Percentiles rank a stretch among this genome's conserved stretches.
These are phyloP conservation scores for Cydia pomonella DNA, from an alignment of 1,140 invertebrate species.

Conservation along the genomic window DNA sequence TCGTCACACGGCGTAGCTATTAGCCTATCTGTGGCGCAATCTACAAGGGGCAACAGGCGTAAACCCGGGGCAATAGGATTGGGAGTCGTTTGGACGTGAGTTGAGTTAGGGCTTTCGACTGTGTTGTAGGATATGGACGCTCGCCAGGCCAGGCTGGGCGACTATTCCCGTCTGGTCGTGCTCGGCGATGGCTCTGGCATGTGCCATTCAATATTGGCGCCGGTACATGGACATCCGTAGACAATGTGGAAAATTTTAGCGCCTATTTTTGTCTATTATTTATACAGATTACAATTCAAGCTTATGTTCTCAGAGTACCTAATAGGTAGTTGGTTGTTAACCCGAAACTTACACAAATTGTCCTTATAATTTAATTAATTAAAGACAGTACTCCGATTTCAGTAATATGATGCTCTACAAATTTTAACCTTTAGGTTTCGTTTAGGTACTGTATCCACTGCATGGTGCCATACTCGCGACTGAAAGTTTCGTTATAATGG, in stretches of 20 bases:
- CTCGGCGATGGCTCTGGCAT: slow-evolving; percentile 62
- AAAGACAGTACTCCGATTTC: too few relatives aligned
- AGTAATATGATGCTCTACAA: too few relatives aligned
- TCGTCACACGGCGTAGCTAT: slow-evolving; percentile 48
- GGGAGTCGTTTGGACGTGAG: slow-evolving; percentile 49
- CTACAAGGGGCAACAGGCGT: slow-evolving; percentile 49
- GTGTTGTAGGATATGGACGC: slow-evolving; percentile 59
- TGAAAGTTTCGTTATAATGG: too few relatives aligned
- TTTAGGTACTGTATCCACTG: too few relatives aligned
- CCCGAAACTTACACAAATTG: too few relatives aligned
- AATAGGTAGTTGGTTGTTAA: too few relatives aligned
- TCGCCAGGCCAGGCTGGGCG: slow-evolving; percentile 72
- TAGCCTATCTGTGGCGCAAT: slow-evolving; percentile 41
- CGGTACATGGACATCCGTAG: slow-evolving; percentile 42
- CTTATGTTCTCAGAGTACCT: too few relatives aligned
- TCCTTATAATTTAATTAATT: too few relatives aligned
- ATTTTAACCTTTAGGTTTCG: too few relatives aligned
- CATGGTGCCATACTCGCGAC: too few relatives aligned
- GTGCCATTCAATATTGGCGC: slow-evolving; percentile 58
- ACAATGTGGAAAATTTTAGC: neutral
- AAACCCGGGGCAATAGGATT: slow-evolving; percentile 54
- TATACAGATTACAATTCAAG: too few relatives aligned
- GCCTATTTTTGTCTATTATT: neutral
- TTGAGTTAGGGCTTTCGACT: slow-evolving; percentile 53
- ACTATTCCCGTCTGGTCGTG: slow-evolving; percentile 76